phyloP scores from a whole-genome alignment of 2,797 vertebrate genomes.

The Gorsachius magnificus region DNA sequence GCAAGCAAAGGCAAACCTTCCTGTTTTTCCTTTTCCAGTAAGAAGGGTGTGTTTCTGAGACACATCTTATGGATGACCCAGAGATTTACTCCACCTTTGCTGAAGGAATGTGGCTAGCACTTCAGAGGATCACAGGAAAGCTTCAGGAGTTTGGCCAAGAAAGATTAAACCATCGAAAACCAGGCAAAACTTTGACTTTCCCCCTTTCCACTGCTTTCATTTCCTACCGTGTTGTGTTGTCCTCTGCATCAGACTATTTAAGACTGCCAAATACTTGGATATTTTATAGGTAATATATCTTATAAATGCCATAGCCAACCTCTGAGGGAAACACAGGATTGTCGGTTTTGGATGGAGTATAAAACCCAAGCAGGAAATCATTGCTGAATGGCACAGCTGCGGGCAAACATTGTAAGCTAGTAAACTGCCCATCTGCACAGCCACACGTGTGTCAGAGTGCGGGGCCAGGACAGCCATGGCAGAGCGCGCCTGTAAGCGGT shows the following conservation, averaged over 20 bases:
- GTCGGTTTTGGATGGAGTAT: conserved; percentile 70
- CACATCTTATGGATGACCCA: conserved; percentile 32
- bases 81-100: conserved; percentile 37
- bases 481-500: background rate
- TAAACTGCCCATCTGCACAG: conserved; percentile 69
- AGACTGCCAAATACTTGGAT: conserved; percentile 64
- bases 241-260: conserved; percentile 55
- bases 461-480: background rate
- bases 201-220: conserved; percentile 39
- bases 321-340: conserved; percentile 66
- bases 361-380: conserved; percentile 70
- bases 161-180: conserved; percentile 46
- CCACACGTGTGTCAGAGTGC: conserved; percentile 49
- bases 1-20: conserved; percentile 18
- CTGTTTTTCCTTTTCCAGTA: conserved; percentile 35
- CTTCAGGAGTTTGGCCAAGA: conserved; percentile 26
- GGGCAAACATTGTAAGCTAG: conserved; percentile 61
- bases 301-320: conserved; percentile 68
- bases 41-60: conserved; percentile 25
- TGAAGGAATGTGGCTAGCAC: conserved; percentile 20
- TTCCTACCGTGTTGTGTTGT: conserved; percentile 61
- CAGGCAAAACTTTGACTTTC: conserved; percentile 26
- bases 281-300: conserved; percentile 72
- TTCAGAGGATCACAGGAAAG: conserved; percentile 49
- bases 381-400: conserved; percentile 72